Base-by-base conservation (phyloP, 2,113 vertebrate species). In the Coreoperca whiteheadi region DNA sequence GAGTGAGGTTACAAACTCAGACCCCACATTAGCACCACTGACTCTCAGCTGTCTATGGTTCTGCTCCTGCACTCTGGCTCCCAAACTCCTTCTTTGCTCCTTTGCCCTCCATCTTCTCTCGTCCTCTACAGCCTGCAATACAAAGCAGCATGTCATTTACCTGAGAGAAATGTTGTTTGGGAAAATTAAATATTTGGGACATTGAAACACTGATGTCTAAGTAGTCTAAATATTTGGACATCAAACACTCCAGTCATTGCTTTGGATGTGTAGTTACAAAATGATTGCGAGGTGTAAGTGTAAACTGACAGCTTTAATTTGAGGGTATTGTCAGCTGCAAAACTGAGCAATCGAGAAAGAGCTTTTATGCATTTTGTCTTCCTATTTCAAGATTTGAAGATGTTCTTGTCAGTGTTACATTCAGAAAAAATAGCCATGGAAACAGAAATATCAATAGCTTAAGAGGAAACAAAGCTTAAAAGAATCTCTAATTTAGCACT, bases 21-120 rank as follows among this genome's bases (percentile, higher is more conserved):
- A 88, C 90, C 93, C 88, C 87, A 89, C 90, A 91, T 92, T 94
- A 95, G 89, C 89, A 88, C 91, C 91, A 72, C 89, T 89, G 91
- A 94, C 93, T 94, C 92, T 89, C 82, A 84, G 83, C 90, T 88
- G 91, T 92, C 91, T 88, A 5, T 73, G 82, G 60, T 77, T 77
- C 82, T 88, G 84, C 83, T 91, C 73, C 79, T 70, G 67, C 81
- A 73, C 82, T 85, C 66, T 77, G 74, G 88, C 61, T 85, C 54
- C 60, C 67, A 75, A 76, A 84, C 74, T 77, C 69, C 63, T n/a
- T 43, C 77, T 74, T 39, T 83, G 90, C 83, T 81, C 86, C 76
- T 86, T 61, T 63, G 56, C 61, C 71, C 83, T 84, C 86, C 82
- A 56, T 88, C 72, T 60, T 57, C 23, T 53, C 56, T 68, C 60